Evolutionary conservation across 2,797 vertebrate genomes (phyloP).

Genomic region (Pangasius larnaudii): DNA sequence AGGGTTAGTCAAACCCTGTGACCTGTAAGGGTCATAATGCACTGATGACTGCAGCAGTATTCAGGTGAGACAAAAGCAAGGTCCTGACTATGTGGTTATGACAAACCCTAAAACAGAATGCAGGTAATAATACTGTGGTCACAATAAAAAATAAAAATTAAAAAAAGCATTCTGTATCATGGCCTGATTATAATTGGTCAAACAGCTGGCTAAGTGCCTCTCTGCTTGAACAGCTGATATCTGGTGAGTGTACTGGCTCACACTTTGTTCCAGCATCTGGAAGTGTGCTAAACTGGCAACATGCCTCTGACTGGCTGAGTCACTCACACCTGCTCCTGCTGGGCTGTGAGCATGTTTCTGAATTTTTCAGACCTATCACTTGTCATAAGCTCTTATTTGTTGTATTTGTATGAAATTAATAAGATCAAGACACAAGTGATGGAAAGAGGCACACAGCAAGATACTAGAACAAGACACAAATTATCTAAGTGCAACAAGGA

Average conservation of each 20-base stretch:
- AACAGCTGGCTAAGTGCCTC: slow-evolving; percentile 30
- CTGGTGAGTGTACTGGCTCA: slow-evolving; percentile 21
- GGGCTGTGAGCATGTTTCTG: slow-evolving; percentile 14
- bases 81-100: neutral
- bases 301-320: slow-evolving; percentile 29
- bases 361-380: slow-evolving; percentile 2
- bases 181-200: slow-evolving; percentile 19
- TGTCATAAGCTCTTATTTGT: slow-evolving; percentile 1
- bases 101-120: neutral
- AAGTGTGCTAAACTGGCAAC: slow-evolving; percentile 28
- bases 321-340: slow-evolving; percentile 32
- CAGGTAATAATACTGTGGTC: neutral
- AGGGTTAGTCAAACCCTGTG: neutral
- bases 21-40: neutral
- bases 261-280: slow-evolving; percentile 27
- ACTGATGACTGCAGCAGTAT: neutral
- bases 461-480: neutral
- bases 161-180: neutral
- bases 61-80: neutral
- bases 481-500: neutral
- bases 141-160: too few species aligned
- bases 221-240: slow-evolving; percentile 26
- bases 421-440: neutral
- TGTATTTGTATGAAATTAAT: slow-evolving; percentile 6
- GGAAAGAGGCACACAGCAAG: neutral